Evolutionary conservation across 2,888 invertebrate genomes (phyloP).

Genomic region (Phaonia tiefii): DNA sequence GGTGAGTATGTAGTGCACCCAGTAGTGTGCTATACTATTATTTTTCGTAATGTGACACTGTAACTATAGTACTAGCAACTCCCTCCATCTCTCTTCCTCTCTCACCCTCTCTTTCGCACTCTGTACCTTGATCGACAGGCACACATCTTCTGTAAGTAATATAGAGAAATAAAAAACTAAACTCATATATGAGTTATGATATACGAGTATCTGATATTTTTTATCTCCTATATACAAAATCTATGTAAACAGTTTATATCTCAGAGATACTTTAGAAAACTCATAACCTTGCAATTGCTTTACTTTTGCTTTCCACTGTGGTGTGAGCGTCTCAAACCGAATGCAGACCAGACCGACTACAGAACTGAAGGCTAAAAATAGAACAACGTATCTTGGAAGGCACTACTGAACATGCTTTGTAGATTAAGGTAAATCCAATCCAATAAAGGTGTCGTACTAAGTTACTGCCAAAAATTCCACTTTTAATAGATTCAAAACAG

Average conservation of each 20-base stretch:
- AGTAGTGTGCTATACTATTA: conserved; percentile 22
- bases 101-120: no score
- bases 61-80: background rate
- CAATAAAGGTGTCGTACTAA: no score
- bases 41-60: conserved; percentile 33
- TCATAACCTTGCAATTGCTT: conserved; percentile 3
- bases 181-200: background rate
- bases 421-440: no score
- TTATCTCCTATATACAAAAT: background rate
- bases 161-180: no score
- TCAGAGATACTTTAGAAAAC: conserved; percentile 5
- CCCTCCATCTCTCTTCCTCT: background rate
- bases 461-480: no score
- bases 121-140: no score
- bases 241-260: background rate
- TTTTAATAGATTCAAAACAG: no score
- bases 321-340: background rate
- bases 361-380: background rate
- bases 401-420: no score
- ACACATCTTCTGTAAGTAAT: no score
- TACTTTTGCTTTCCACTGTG: conserved; percentile 10
- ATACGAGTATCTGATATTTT: background rate
- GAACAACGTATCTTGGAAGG: no score
- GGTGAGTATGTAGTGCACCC: no score
- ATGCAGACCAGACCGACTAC: background rate